Conservation (phyloP, 2,888 invertebrate species). For the Agriopis leucophaearia region DNA sequence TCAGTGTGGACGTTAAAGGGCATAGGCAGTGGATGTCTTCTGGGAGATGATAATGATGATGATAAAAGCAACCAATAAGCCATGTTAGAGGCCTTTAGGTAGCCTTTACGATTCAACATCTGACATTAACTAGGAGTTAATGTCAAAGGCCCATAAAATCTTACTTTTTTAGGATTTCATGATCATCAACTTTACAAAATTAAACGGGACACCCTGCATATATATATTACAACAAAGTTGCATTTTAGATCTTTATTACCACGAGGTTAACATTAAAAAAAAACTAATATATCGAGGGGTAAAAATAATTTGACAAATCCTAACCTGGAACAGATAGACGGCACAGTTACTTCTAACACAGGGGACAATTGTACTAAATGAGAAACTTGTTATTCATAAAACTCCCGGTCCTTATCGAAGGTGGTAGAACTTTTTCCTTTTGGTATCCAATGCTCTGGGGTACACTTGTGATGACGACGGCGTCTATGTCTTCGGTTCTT, state of each 20-base stretch:
- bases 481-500: slow-evolving; percentile 52
- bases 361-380: slow-evolving; percentile 18
- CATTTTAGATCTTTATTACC: slow-evolving; percentile 12
- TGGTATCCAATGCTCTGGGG: slow-evolving; percentile 57
- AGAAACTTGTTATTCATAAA: slow-evolving; percentile 42
- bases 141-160: too few species aligned
- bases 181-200: too few species aligned
- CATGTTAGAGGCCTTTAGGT: too few species aligned
- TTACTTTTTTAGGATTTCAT: too few species aligned
- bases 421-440: slow-evolving; percentile 36
- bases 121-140: too few species aligned
- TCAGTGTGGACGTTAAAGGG: too few species aligned
- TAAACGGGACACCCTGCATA: neutral
- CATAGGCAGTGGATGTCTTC: too few species aligned
- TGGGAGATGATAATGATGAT: too few species aligned
- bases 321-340: slow-evolving; percentile 2
- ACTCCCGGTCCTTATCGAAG: slow-evolving; percentile 46
- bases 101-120: too few species aligned
- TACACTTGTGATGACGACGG: slow-evolving; percentile 52
- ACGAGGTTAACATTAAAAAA: slow-evolving; percentile 8
- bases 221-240: neutral
- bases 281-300: too few species aligned
- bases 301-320: neutral
- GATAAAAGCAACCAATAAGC: too few species aligned
- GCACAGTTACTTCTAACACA: slow-evolving; percentile 13